These are phyloP conservation scores for Bombus waltoni DNA, from an alignment of 1,140 invertebrate species.

Conservation along the genomic window DNA sequence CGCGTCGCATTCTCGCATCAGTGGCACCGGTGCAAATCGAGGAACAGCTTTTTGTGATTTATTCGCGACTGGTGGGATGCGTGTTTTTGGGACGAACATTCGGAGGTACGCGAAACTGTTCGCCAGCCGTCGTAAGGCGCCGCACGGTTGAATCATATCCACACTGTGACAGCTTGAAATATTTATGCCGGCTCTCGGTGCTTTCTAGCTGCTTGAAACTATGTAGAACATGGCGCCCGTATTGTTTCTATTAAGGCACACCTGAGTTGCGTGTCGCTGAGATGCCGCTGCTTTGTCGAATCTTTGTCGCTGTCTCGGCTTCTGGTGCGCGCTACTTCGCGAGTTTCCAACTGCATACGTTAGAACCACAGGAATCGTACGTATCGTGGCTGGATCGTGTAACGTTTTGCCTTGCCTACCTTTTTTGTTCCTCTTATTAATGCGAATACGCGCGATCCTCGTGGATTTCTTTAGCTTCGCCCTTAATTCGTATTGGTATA, in stretches of 20 bases:
- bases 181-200: conserved; percentile 37
- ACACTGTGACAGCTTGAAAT: conserved; percentile 36
- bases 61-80: conserved; percentile 3
- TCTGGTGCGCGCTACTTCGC: not conserved
- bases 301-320: conserved; percentile 6
- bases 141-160: conserved; percentile 29
- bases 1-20: not conserved
- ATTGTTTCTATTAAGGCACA: conserved; percentile 49
- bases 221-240: not conserved
- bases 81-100: conserved; percentile 22
- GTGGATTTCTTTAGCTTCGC: no score
- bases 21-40: conserved; percentile 6
- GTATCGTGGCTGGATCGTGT: not conserved
- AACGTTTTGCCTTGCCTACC: no score
- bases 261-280: conserved; percentile 2
- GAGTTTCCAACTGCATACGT: not conserved
- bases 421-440: not conserved
- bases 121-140: conserved; percentile 15
- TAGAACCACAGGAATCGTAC: not conserved
- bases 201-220: conserved; percentile 35
- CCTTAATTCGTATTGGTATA: no score
- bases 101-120: not conserved
- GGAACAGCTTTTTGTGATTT: conserved; percentile 17
- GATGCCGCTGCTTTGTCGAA: conserved; percentile 44
- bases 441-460: not conserved